Evolutionary conservation across 2,113 vertebrate species (phyloP).

Genomic region (Oryzias celebensis): DNA sequence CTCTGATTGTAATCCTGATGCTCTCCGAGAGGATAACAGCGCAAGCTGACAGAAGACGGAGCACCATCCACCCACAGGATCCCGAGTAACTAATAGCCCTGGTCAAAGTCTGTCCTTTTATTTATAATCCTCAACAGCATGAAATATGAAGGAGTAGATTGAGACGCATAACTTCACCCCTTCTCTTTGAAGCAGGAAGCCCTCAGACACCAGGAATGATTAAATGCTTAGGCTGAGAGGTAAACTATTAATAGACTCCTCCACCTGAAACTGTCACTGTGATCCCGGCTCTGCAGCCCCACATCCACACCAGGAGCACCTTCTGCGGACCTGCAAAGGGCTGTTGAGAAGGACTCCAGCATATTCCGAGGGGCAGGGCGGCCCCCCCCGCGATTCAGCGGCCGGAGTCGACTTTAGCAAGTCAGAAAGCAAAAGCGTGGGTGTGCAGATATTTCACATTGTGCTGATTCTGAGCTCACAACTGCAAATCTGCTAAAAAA

Average conservation of each 20-base stretch:
- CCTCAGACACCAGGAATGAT: conserved; percentile 80
- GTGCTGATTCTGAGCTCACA: conserved; percentile 40
- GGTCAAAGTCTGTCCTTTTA: conserved; percentile 76
- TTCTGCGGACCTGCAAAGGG: conserved; percentile 55
- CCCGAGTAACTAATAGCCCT: conserved; percentile 76
- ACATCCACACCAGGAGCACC: conserved; percentile 62
- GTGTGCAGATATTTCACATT: conserved; percentile 27
- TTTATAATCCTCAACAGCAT: conserved; percentile 75
- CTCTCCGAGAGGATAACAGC: conserved; percentile 51
- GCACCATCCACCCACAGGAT: conserved; percentile 64
- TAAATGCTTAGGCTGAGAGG: conserved; percentile 78
- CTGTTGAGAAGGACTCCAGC: conserved; percentile 55
- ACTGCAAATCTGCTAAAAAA: conserved; percentile 45
- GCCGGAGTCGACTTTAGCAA: conserved; percentile 39
- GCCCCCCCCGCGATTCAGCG: conserved; percentile 24
- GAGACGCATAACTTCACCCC: conserved; percentile 73
- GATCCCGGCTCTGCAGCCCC: conserved; percentile 67
- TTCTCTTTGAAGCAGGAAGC: conserved; percentile 73
- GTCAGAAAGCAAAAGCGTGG: conserved; percentile 20
- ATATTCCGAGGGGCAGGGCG: conserved; percentile 46
- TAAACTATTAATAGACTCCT: conserved; percentile 84
- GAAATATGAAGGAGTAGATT: conserved; percentile 79
- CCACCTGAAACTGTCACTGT: conserved; percentile 83
- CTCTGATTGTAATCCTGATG: conserved; percentile 64
- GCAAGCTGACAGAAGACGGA: conserved; percentile 68